Percentiles rank a stretch among this genome's conserved stretches.
Conservation (phyloP, 1,140 invertebrate species). For the Brachionus asplanchnoidis region DNA sequence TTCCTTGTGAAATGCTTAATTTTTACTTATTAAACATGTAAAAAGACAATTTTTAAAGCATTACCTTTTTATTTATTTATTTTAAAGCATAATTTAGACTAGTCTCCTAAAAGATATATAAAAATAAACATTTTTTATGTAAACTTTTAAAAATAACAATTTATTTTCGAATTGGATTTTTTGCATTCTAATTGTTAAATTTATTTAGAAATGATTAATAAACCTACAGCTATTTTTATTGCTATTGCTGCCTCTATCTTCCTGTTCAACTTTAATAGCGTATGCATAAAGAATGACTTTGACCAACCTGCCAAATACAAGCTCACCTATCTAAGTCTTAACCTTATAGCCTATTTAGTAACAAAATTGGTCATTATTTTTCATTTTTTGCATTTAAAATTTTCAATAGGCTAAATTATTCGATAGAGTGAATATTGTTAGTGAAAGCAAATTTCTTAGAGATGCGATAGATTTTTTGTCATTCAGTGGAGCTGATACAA, state of each 20-base stretch:
- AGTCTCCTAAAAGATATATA: neutral
- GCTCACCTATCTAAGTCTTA: neutral
- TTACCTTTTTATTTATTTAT: neutral
- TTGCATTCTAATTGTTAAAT: neutral
- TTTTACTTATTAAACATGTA: neutral
- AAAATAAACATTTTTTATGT: too few species aligned
- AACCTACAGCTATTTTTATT: neutral
- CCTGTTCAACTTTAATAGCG: neutral
- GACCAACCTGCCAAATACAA: neutral
- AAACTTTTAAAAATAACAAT: too few species aligned
- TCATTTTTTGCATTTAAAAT: neutral
- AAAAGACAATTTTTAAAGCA: neutral
- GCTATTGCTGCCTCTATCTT: neutral
- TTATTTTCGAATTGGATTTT: too few species aligned
- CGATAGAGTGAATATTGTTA: neutral
- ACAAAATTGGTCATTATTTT: neutral
- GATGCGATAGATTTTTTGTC: neutral
- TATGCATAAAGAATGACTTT: constrained; percentile 9
- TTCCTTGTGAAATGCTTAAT: neutral
- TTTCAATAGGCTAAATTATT: neutral
- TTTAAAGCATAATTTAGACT: neutral
- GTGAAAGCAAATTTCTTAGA: neutral
- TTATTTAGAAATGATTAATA: neutral
- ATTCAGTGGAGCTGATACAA: neutral
- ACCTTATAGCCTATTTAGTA: neutral